These are phyloP conservation scores for Sitta carolinensis DNA, from an alignment of 2,797 vertebrate species.

Conservation along the genomic window DNA sequence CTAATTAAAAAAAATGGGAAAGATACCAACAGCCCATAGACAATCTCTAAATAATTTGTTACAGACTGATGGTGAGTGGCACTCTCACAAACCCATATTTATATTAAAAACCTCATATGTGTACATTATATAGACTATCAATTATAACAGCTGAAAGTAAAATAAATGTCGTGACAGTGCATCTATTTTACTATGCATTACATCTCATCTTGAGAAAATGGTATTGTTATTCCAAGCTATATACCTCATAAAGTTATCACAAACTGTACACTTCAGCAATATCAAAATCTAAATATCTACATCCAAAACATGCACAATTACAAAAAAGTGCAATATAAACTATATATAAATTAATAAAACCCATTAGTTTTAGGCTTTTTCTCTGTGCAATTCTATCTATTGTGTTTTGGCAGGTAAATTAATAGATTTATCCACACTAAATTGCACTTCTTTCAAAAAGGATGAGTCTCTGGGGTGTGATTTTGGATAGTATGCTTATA, in stretches of 20 bases:
- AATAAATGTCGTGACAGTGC: not conserved
- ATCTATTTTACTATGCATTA: not conserved
- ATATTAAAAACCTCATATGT: not conserved
- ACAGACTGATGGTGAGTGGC: not conserved
- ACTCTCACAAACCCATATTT: not conserved
- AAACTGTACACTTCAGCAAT: not conserved
- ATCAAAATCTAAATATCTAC: not conserved
- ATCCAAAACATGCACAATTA: not conserved
- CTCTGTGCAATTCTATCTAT: not conserved
- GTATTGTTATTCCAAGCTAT: not conserved
- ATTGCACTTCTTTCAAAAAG: not conserved
- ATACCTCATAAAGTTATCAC: not conserved
- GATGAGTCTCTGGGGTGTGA: not conserved
- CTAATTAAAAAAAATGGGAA: not conserved
- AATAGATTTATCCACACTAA: not conserved
- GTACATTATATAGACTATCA: not conserved
- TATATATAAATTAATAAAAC: not conserved
- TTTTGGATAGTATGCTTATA: not conserved
- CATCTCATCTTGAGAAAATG: not conserved
- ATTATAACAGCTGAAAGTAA: not conserved
- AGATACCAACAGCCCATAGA: not conserved
- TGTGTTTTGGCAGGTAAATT: not conserved
- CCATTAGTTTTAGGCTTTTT: not conserved
- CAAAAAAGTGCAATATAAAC: not conserved
- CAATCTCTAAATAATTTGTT: conserved; percentile 9